Percentiles rank a stretch among this genome's conserved stretches.
Evolutionary conservation across 2,113 vertebrate genomes (phyloP).

Genomic region (Orthochromis indermauri): DNA sequence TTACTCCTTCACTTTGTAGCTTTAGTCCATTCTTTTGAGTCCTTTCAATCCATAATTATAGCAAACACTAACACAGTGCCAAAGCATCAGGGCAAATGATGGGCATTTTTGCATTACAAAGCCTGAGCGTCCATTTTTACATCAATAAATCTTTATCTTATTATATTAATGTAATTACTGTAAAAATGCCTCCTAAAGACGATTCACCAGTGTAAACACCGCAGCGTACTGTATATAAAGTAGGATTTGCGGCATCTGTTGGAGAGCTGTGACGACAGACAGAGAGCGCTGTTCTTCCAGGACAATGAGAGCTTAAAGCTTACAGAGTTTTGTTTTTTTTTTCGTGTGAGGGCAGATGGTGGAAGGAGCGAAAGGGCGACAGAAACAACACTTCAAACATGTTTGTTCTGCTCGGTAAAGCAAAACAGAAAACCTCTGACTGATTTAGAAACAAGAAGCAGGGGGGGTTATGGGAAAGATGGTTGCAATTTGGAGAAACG

Average conservation of each 20-base stretch:
- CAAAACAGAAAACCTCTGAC: slow-evolving; percentile 40
- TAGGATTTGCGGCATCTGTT: background rate
- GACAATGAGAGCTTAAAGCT: background rate
- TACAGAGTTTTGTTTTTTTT: background rate
- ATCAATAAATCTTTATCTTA: slow-evolving; percentile 31
- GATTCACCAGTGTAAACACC: background rate
- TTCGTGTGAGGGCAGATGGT: slow-evolving; percentile 30
- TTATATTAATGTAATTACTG: background rate
- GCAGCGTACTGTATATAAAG: background rate
- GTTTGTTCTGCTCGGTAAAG: slow-evolving; percentile 28
- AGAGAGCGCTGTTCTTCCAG: slow-evolving; percentile 19
- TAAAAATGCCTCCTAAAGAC: background rate
- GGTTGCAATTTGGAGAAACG: background rate
- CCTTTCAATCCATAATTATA: slow-evolving; percentile 54
- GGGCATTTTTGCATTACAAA: slow-evolving; percentile 31
- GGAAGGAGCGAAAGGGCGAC: slow-evolving; percentile 24
- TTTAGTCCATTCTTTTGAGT: slow-evolving; percentile 35
- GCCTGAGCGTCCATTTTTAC: background rate
- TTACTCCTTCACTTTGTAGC: slow-evolving; percentile 37
- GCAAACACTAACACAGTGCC: slow-evolving; percentile 27
- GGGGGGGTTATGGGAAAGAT: slow-evolving; percentile 11
- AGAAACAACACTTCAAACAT: slow-evolving; percentile 34
- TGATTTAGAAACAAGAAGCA: slow-evolving; percentile 14
- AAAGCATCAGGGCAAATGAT: slow-evolving; percentile 13
- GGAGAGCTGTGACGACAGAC: background rate